Conservation (phyloP, 2,797 vertebrate genomes). For the Poecilia velifera region DNA sequence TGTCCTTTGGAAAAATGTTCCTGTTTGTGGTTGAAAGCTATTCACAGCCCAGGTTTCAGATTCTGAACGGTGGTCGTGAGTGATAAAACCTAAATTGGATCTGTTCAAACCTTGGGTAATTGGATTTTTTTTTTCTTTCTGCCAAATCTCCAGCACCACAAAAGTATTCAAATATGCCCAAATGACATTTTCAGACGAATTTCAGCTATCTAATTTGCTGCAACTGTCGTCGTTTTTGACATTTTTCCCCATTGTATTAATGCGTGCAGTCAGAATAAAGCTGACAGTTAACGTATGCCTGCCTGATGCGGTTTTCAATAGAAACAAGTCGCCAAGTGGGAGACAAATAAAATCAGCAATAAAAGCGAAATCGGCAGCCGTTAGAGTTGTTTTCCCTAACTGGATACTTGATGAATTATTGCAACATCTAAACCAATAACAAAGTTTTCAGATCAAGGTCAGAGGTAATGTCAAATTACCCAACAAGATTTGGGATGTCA, state of each 20-base stretch:
- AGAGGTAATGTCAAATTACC: not conserved
- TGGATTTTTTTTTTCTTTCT: not conserved
- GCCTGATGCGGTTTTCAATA: not conserved
- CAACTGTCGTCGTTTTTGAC: conserved; percentile 8
- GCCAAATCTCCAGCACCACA: not conserved
- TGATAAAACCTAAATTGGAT: not conserved
- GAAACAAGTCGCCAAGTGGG: not conserved
- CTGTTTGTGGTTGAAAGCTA: conserved; percentile 8
- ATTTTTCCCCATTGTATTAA: conserved; percentile 9
- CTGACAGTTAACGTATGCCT: not conserved
- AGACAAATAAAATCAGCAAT: not conserved
- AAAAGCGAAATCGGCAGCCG: not conserved
- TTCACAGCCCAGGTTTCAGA: not conserved
- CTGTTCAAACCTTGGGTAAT: not conserved
- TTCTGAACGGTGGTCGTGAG: not conserved
- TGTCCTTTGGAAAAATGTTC: not conserved
- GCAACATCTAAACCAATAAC: not conserved
- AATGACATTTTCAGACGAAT: conserved; percentile 18
- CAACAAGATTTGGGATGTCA: not conserved
- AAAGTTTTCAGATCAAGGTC: not conserved
- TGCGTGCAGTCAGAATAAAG: not conserved
- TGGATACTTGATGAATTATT: not conserved
- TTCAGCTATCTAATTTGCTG: conserved; percentile 23
- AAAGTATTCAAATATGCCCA: not conserved
- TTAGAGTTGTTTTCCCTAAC: not conserved